phyloP scores from a whole-genome alignment of 2,113 vertebrate species.

The Lophura nycthemera region DNA sequence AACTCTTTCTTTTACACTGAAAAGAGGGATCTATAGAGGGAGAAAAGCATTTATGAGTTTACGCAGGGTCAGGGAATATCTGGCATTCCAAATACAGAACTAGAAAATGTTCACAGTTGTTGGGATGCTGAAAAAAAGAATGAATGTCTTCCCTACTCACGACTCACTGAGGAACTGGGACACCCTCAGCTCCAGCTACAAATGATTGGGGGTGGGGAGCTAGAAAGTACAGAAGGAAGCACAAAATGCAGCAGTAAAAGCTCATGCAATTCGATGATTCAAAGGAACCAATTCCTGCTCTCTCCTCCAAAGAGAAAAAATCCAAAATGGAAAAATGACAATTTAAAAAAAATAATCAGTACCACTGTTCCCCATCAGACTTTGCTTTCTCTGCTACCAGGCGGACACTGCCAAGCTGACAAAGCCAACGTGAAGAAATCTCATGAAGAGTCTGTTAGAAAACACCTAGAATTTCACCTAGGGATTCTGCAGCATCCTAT shows the following conservation, averaged over 20 bases:
- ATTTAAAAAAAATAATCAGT: background rate
- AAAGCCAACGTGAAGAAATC: background rate
- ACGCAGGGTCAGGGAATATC: background rate
- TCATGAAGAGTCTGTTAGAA: background rate
- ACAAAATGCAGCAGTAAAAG: background rate
- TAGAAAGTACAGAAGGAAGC: background rate
- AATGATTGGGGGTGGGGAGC: background rate
- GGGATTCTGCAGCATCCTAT: background rate
- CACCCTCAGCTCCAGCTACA: background rate
- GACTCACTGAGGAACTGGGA: background rate
- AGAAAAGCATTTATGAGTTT: background rate
- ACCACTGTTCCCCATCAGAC: background rate
- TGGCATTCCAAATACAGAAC: background rate
- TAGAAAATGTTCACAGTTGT: background rate
- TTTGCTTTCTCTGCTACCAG: background rate
- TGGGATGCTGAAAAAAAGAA: background rate
- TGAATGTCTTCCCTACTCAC: background rate
- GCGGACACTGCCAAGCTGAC: background rate
- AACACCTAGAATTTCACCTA: background rate
- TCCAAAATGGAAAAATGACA: no score
- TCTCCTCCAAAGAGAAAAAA: background rate
- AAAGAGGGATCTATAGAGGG: background rate
- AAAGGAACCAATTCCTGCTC: background rate
- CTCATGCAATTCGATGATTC: background rate
- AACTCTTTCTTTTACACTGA: conserved; percentile 13